phyloP scores from a whole-genome alignment of 2,888 invertebrate genomes.

The Pristionchus entomophagus region DNA sequence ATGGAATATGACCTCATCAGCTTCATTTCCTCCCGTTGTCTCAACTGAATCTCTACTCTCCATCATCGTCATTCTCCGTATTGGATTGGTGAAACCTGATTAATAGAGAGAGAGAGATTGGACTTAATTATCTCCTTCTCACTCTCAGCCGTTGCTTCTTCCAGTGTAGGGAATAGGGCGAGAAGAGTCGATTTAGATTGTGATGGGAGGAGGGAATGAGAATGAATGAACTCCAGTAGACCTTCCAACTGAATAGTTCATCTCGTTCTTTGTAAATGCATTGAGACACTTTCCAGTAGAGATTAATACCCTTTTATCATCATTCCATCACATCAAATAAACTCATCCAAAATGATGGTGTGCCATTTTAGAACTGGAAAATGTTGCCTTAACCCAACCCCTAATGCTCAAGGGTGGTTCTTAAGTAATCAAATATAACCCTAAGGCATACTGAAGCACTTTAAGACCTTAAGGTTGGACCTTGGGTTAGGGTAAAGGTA shows the following conservation, averaged over 20 bases:
- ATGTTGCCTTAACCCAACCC: too few relatives aligned
- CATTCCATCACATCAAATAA: too few relatives aligned
- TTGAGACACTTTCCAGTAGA: too few relatives aligned
- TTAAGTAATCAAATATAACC: too few relatives aligned
- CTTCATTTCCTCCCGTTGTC: constrained; percentile 44
- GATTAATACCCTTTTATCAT: too few relatives aligned
- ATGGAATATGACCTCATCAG: constrained; percentile 38
- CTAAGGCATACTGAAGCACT: too few relatives aligned
- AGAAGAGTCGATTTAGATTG: constrained; percentile 51
- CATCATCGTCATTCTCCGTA: constrained; percentile 6
- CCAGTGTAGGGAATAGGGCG: constrained; percentile 51
- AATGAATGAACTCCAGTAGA: constrained; percentile 52
- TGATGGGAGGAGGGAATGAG: constrained; percentile 50
- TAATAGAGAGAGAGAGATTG: neutral
- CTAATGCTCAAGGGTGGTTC: too few relatives aligned
- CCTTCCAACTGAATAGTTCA: constrained; percentile 57
- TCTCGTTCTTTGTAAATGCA: too few relatives aligned
- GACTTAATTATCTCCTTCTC: neutral
- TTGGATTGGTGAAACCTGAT: constrained; percentile 32
- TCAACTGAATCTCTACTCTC: constrained; percentile 41
- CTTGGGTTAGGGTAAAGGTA: too few relatives aligned
- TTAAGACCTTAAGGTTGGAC: too few relatives aligned
- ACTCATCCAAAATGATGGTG: too few relatives aligned
- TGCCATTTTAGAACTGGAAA: too few relatives aligned
- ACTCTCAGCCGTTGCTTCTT: constrained; percentile 59